These are phyloP conservation scores for Pachypeltis micranthus DNA, from an alignment of 1,140 invertebrate genomes.

Conservation along the genomic window DNA sequence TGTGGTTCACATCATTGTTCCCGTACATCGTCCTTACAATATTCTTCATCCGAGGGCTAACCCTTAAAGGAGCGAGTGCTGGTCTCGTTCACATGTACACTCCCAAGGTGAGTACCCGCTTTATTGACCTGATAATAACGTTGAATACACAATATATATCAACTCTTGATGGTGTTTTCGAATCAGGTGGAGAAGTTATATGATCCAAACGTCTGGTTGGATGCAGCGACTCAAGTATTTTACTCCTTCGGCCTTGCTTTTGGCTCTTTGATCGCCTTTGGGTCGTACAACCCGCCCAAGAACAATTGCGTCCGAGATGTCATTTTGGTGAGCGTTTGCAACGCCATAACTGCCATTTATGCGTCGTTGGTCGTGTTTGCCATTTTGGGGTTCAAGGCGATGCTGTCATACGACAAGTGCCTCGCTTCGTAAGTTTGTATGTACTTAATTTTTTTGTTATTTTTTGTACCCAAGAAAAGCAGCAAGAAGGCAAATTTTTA, in stretches of 20 bases:
- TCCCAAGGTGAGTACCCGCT: constrained; percentile 53
- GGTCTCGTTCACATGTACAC: constrained; percentile 86
- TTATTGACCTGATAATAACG: not conserved
- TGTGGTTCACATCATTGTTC: constrained; percentile 92
- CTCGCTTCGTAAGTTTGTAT: constrained; percentile 50
- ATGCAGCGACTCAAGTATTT: constrained; percentile 91
- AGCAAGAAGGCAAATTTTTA: no score
- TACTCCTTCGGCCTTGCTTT: constrained; percentile 89
- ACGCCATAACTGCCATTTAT: constrained; percentile 85
- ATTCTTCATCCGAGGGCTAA: constrained; percentile 85
- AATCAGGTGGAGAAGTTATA: constrained; percentile 67
- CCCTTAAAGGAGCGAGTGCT: constrained; percentile 72
- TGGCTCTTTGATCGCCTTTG: constrained; percentile 82
- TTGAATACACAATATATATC: no score
- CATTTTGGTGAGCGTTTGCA: constrained; percentile 75
- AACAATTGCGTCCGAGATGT: constrained; percentile 87
- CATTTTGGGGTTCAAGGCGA: constrained; percentile 77
- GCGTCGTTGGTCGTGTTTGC: constrained; percentile 85
- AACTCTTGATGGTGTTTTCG: constrained; percentile 16
- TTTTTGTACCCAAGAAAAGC: not conserved
- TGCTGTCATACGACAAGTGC: constrained; percentile 66
- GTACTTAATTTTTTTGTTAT: constrained; percentile 1
- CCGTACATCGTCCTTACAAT: constrained; percentile 90
- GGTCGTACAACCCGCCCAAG: constrained; percentile 78
- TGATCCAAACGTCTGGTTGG: constrained; percentile 77